Evolutionary conservation across 2,797 vertebrate genomes (phyloP), one percentile per base, ranked within the genome.

Genomic region (Danio kyathit): DNA sequence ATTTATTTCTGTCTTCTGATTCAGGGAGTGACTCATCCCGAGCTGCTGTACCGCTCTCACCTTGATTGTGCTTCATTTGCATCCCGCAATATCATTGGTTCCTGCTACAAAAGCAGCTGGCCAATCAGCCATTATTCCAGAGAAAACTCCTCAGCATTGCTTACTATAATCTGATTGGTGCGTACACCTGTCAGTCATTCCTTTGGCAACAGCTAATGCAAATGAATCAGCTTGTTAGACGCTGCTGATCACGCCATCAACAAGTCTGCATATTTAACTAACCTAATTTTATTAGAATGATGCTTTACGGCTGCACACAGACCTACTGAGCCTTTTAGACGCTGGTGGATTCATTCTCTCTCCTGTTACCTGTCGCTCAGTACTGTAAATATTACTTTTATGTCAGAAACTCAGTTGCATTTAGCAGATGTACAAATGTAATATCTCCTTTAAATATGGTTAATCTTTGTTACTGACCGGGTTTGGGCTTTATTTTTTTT

Each of bases 391-490:
- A 74, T 51, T 14, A 70, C 59, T 29, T 29, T 29, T 64, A 65
- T 54, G 51, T 46, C 38, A 59, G 48, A 61, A 74, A 44, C 63
- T 89, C 83, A 57, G 82, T 72, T 88, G 56, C 49, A 88, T 41
- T 71, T 80, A 84, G 82, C 82, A 88, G 81, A 88, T 92, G 89
- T 93, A 91, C 87, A 91, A 71, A 73, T 90, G 87, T 89, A 86
- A 86, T 88, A 74, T 80, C 80, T 89, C 78, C 82, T 90, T 84
- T 84, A 72, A 81, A 74, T 73, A 13, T 82, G 89, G 91, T 91
- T 87, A 89, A 89, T 88, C 78, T 83, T 86, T 75, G 90, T 88
- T 90, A 88, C 71, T 82, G 83, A 88, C 73, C 61, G 61, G 70
- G 86, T 89, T 81, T 84, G 74, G 82, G 84, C 76, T 29, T 29